Percentiles rank a stretch among this genome's conserved stretches.
phyloP scores from a whole-genome alignment of 2,113 vertebrate genomes.

The Pristiophorus japonicus region DNA sequence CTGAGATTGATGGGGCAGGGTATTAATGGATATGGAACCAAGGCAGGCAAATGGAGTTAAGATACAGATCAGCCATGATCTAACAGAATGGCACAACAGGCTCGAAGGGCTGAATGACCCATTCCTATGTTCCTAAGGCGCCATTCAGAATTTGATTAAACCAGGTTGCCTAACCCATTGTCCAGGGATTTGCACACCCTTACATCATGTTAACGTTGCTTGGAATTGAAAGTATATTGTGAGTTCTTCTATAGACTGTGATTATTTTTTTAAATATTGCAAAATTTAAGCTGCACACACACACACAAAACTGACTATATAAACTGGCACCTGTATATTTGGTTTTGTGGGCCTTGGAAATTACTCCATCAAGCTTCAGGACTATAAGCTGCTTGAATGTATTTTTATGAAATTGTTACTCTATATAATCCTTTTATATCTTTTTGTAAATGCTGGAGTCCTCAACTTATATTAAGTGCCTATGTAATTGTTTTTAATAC shows the following conservation, averaged over 20 bases:
- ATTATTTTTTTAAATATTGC: conserved; percentile 9
- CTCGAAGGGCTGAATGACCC: neutral
- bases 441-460: conserved; percentile 32
- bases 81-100: neutral
- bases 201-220: neutral
- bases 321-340: neutral
- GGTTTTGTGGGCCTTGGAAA: conserved; percentile 18
- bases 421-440: conserved; percentile 34
- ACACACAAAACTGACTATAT: neutral
- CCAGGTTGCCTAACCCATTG: neutral
- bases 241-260: neutral
- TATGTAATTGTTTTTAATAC: conserved; percentile 20
- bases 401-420: conserved; percentile 22
- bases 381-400: conserved; percentile 34
- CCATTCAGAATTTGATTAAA: neutral
- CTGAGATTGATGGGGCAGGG: neutral
- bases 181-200: neutral
- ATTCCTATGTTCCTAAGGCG: neutral
- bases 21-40: neutral
- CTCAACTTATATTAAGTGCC: conserved; percentile 33
- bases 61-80: neutral
- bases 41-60: neutral
- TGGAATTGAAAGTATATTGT: neutral
- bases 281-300: conserved; percentile 3
- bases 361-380: neutral